Evolutionary conservation across 2,113 vertebrate species (phyloP), one percentile per base, ranked within the genome.

Genomic region (Phalacrocorax pelagicus): DNA sequence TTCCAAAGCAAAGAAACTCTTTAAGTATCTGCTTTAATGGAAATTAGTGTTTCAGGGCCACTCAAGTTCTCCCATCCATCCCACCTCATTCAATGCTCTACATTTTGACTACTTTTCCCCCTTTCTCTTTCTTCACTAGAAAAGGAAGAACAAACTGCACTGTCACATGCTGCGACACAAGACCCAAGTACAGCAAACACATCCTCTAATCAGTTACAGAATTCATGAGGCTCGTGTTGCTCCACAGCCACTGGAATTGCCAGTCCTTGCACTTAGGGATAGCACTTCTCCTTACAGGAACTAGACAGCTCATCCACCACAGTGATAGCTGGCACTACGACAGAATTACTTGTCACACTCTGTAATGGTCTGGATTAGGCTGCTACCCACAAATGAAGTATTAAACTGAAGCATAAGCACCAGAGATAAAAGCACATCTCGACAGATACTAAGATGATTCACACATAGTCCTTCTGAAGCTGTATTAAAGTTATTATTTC

Each of bases 1-100:
- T 86, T 94, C 94, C 89, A 97, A 92, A 86, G 74, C 66, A 81
- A 95, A 96, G 80, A 89, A 77, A 72, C 62, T 70, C 58, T 89
- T 94, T 55, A 91, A 97, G 75, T 73, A 91, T 4, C 70, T 75
- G 12, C 63, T 89, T 95, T 86, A 88, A 95, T 38, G 59, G 72
- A 94, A 91, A 92, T 74, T 9, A 90, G 67, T 32, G 46, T 86
- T 95, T 91, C 66, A 73, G 23, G 32, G 70, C 22, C 71, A 59
- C 30, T 88, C 19, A 58, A 49, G 51, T 80, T 88, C 70, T 81
- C 54, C 34, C 69, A 81, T 80, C 61, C 36, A 72, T 51, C 49
- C 70, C 89, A 90, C n/a, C 55, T 90, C 83, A 79, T 63, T 27
- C 84, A 78, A 1, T 32, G 13, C 51, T 81, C 63, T 81, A 47